Conservation (phyloP, 1,140 invertebrate genomes). For the Macrobrachium nipponense region DNA sequence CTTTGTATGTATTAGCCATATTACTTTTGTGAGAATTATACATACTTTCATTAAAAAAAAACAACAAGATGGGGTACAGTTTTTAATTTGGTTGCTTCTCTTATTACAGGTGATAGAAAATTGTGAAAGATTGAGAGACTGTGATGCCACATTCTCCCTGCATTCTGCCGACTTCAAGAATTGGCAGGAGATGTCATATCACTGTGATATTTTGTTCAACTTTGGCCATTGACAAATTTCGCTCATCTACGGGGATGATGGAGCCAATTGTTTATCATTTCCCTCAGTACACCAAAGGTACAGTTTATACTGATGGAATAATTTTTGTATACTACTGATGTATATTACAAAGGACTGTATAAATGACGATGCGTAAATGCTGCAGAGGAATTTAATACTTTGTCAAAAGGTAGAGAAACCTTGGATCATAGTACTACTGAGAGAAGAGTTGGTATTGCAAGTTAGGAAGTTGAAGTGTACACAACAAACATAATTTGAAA, state of each 20-base stretch:
- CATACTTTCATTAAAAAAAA: background rate
- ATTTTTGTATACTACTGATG: background rate
- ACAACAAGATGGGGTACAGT: background rate
- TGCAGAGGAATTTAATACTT: background rate
- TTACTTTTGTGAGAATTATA: too few species aligned
- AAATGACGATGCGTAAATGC: background rate
- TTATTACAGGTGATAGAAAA: slow-evolving; percentile 78
- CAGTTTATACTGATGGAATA: too few species aligned
- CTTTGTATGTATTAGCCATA: too few species aligned
- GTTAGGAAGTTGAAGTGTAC: too few species aligned
- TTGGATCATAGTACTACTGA: too few species aligned
- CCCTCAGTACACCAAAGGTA: slow-evolving; percentile 82
- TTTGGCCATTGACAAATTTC: slow-evolving; percentile 84
- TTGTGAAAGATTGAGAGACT: slow-evolving; percentile 80
- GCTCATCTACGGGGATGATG: slow-evolving; percentile 76
- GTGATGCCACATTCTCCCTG: slow-evolving; percentile 79
- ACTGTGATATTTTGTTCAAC: slow-evolving; percentile 83
- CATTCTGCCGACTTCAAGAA: slow-evolving; percentile 80
- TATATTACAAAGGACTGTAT: background rate
- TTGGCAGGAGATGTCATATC: slow-evolving; percentile 76
- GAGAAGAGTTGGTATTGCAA: too few species aligned
- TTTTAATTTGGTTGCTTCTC: slow-evolving; percentile 1
- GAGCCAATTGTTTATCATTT: slow-evolving; percentile 83
- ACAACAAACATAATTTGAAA: too few species aligned
- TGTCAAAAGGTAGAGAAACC: too few species aligned